These are phyloP conservation scores for Rhynchopsitta pachyrhyncha DNA, from an alignment of 2,113 vertebrate genomes.

Conservation along the genomic window DNA sequence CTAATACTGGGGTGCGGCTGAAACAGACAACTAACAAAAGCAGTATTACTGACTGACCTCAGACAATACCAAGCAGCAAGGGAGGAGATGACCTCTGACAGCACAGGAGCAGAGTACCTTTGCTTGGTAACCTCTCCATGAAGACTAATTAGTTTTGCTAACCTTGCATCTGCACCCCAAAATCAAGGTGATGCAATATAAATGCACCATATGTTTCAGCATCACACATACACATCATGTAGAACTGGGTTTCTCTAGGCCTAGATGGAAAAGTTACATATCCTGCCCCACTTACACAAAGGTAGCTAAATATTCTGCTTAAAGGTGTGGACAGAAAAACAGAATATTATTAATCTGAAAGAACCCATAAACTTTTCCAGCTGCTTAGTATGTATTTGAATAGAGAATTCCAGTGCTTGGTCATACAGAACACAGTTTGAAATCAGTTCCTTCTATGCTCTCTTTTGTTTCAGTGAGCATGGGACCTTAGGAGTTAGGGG, in stretches of 20 bases:
- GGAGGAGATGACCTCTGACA: background rate
- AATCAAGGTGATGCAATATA: background rate
- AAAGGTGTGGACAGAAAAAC: background rate
- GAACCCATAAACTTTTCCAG: background rate
- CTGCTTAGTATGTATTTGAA: background rate
- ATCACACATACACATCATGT: background rate
- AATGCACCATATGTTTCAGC: background rate
- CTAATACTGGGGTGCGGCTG: background rate
- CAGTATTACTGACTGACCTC: background rate
- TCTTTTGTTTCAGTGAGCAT: background rate
- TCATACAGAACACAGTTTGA: background rate
- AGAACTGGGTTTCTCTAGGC: background rate
- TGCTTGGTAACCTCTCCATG: background rate
- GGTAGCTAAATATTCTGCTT: background rate
- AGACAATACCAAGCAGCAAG: background rate
- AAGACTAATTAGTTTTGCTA: background rate
- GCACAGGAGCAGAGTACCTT: background rate
- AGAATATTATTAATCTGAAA: background rate
- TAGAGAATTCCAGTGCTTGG: background rate
- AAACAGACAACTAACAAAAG: background rate
- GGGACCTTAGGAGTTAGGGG: background rate
- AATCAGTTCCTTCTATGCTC: background rate
- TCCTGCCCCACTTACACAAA: background rate
- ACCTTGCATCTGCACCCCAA: background rate
- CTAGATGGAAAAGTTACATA: background rate